Evolutionary conservation across 2,888 invertebrate genomes (phyloP), one percentile per base, ranked within the genome.

Genomic region (Exocentrus adspersus): DNA sequence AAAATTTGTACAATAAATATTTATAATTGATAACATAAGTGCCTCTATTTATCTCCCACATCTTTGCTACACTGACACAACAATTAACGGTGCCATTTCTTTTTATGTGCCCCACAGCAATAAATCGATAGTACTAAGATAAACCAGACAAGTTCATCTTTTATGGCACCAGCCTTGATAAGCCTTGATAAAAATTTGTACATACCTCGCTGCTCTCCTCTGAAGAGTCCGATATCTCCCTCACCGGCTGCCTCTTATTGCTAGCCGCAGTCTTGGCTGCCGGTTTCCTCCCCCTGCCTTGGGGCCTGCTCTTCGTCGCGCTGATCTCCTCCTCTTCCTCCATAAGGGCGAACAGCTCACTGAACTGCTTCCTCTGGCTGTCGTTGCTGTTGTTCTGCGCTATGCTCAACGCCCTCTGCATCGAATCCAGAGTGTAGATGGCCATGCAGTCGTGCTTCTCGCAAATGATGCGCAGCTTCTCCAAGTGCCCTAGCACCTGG

Each of bases 341-440:
- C 24, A 94, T 93, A 72, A 97, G 85, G 5, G 94, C 92, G 81
- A 97, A 93, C 74, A 97, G 85, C 78, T 95, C 95, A 79, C 92
- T 91, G 83, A 93, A 97, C 85, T 93, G 94, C 84, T 93, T 93
- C 85, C 94, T 92, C 84, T 95, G 90, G 75, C 90, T 89, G 82
- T 97, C 97, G 78, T 89, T 93, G 81, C 74, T 74, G 76, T 94
- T 91, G 65, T 90, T 90, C 81, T 94, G 94, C 20, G 95, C 93
- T 73, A 92, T 91, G 77, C 94, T 93, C 70, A 98, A 85, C 30
- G 97, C 95, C 79, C 93, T 89, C 82, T 96, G 97, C 90, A 98
- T 93, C 74, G 90, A 90, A 80, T 96, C 95, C 83, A 93, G 89
- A 71, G 92, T 93, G 82, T 95, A 94, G 78, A 97, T 89, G 62